Base-by-base conservation (phyloP, 2,888 invertebrate genomes). In the Agrotis segetum region DNA sequence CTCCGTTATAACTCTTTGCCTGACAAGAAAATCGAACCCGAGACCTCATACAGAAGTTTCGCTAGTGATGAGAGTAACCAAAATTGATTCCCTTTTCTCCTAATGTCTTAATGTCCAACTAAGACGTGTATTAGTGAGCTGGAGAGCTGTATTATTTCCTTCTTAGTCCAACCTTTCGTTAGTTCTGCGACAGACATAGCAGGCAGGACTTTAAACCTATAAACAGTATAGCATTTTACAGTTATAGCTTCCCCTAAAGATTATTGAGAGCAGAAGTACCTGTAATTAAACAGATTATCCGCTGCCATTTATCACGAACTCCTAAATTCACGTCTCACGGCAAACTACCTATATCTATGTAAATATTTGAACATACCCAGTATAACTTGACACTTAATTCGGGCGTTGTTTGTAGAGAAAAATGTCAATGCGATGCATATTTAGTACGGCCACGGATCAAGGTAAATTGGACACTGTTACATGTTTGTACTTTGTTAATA, bases 261-360 rank as follows among this genome's bases (percentile, higher is more conserved):
- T n/a, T 55, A 53, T 21, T 46, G 17, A 16, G 46, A 53, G 34
- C 67, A 67, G 66, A 71, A 65, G 52, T 49, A 24, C 17, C 40
- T 47, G 2, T 17, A 77, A 77, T 77, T 70, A 77, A 70, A 47
- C 58, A 44, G 53, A 46, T 66, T 62, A 66, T 56, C 47, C 44
- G 17, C 40, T 16, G 11, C 34, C 49, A 59, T 75, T 53, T 62
- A 59, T 63, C 58, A 49, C 49, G n/a, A 58, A 24, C 56, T 61
- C 17, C 40, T 56, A 74, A 73, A 53, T 53, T 53, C 67, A 80
- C 73, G 73, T 61, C 61, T 61, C 13, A 50, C 60, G 44, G 46
- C 67, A 81, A 81, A 62, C 50, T 58, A 29, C 16, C 58, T 47
- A 52, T 77, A 72, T 72, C 46, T 58, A 52, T 24, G 46, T 58